Base-by-base conservation (phyloP, 1,140 invertebrate species). In the Oreohelix idahoensis region DNA sequence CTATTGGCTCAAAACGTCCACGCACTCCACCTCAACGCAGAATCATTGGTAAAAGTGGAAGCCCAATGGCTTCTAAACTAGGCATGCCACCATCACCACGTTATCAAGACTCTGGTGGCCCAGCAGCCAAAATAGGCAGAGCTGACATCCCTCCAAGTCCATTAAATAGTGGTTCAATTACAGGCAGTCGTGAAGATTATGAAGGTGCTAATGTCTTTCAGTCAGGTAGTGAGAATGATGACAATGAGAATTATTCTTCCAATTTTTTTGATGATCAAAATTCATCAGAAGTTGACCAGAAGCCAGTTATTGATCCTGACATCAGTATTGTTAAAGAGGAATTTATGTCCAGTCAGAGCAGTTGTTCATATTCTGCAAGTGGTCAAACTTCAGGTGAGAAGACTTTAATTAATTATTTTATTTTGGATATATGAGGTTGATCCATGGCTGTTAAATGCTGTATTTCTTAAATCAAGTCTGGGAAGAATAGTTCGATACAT, bases 1-100 rank as follows among this genome's bases (percentile, higher is more conserved):
- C 58, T 17, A n/a, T 32, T 29, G 83, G 83, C n/a, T 79, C 79
- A 70, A 84, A 84, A 73, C 70, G 84, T 35, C 79, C 84, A 35
- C 77, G 79, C 15, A 80, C 83, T 15, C 84, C 84, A 26, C 79
- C 63, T 0, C 77, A 36, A 15, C 51, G 58, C 5, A 79, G 77
- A 66, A 32, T 8, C n/a, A 38, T 38, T 20, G 77, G 77, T 42
- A 79, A 69, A 66, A 15, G 35, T 66, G 36, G 36, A 23, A 79
- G 35, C 26, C 32, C 53, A 39, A 10, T 66, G 63, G 32, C 77
- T 15, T 20, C 36, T 36, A 79, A 79, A 66, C 77, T 51, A 39
- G 49, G 75, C 23, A 79, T 79, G 77, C 36, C 77, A 17, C 77
- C 32, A 53, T 79, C 77, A 36, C 51, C 77, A 66, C 77, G 77